These are phyloP conservation scores for Agapostemon virescens DNA, from an alignment of 2,888 invertebrate genomes.

Conservation along the genomic window DNA sequence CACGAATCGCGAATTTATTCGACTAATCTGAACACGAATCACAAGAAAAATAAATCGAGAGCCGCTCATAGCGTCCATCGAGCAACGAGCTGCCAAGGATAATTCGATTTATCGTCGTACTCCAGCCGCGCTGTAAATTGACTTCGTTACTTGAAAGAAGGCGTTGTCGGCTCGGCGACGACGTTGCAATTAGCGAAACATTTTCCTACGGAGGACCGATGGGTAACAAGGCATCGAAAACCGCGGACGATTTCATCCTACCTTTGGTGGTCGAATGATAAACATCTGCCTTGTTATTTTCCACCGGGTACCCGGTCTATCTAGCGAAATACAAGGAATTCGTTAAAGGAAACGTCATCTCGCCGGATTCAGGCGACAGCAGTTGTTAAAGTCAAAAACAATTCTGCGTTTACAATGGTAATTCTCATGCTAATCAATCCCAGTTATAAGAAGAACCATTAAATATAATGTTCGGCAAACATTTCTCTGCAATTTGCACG, in stretches of 20 bases:
- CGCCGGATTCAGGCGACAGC: not conserved
- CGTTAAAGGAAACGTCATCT: not conserved
- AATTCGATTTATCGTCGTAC: conserved; percentile 64
- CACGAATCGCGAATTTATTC: conserved; percentile 40
- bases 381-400: not conserved
- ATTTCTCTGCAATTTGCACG: not conserved
- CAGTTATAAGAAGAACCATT: not conserved
- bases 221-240: conserved; percentile 54
- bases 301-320: not conserved
- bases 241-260: conserved; percentile 4
- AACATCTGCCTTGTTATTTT: conserved; percentile 26
- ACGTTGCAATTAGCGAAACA: conserved; percentile 70
- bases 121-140: conserved; percentile 61
- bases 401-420: not conserved
- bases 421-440: not conserved
- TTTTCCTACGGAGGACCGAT: conserved; percentile 43
- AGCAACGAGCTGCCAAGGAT: conserved; percentile 56
- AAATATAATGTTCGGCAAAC: not conserved
- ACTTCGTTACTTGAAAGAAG: conserved; percentile 66
- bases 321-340: not conserved
- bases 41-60: conserved; percentile 36
- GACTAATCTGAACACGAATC: conserved; percentile 34
- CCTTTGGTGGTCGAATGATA: conserved; percentile 12
- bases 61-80: conserved; percentile 23
- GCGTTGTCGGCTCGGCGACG: conserved; percentile 41